Evolutionary conservation across 2,113 vertebrate genomes (phyloP), one percentile per base, ranked within the genome.

Genomic region (Hydrolagus affinis): DNA sequence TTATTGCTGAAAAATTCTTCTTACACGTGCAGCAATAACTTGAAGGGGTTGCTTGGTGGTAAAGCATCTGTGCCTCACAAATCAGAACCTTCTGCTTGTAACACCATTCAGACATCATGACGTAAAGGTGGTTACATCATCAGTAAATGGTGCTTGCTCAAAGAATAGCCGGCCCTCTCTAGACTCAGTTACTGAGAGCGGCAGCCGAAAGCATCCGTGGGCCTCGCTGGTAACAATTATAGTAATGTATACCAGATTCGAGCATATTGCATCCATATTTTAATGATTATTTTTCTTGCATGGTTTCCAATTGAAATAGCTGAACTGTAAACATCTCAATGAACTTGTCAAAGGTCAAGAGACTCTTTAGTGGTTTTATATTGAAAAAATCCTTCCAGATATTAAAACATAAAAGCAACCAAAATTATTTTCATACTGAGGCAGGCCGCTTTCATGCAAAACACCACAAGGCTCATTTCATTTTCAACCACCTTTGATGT

Each of bases 401-500:
- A 60, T 57, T n/a, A 2, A 78, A 60, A 60, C n/a, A 78, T 14
- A n/a, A 44, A 44, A 44, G 21, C 44, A n/a, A 6, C 59, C 56
- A 44, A 59, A 44, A 59, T 78, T 78, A 60, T 78, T 60, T n/a
- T 12, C 14, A 60, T 23, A 57, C 21, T 56, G 59, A 76, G 44
- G 21, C n/a, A 23, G 75, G 75, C 21, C 4, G 4, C 6, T 78
- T 59, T 19, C 10, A n/a, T 14, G 23, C 28, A 7, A 78, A 60
- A 85, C 88, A 90, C 86, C 17, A 11, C 89, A 92, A 91, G 90
- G 90, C 86, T 90, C 89, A 88, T 87, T 89, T 80, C 88, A 87
- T 89, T 90, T 89, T 62, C 89, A 86, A 87, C 90, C 90, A 87
- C 86, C 89, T 77, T 88, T 87, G 83, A 89, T 83, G 87, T 87